A percentile compares a stretch with the other conserved stretches of the same genome.
Conservation (phyloP, 2,113 vertebrate genomes). For the Diglossa brunneiventris region DNA sequence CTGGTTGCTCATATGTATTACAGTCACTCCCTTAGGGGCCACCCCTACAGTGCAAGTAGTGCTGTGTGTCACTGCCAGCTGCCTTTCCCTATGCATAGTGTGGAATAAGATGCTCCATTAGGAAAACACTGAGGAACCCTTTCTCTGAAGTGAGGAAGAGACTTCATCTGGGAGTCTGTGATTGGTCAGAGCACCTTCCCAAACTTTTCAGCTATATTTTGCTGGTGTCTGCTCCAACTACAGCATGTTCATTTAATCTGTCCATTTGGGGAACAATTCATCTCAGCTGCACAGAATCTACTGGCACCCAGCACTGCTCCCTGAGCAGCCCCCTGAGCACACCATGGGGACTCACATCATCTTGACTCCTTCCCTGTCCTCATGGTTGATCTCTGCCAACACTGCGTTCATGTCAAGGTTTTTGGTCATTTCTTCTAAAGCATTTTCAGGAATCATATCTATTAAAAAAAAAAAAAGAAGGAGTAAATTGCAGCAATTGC, state of each 20-base stretch:
- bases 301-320: neutral
- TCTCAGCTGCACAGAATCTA: neutral
- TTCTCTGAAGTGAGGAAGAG: neutral
- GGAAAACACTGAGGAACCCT: neutral
- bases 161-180: neutral
- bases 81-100: neutral
- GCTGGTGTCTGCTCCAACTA: neutral
- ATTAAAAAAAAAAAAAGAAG: neutral
- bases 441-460: conserved; percentile 99
- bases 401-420: conserved; percentile 94
- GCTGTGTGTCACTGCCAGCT: neutral
- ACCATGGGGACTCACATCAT: conserved; percentile 84
- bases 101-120: neutral
- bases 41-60: neutral
- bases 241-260: neutral
- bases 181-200: neutral
- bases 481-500: neutral
- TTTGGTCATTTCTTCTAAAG: conserved; percentile 97
- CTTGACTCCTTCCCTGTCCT: conserved; percentile 82
- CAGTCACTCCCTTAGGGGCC: neutral
- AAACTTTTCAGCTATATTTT: neutral
- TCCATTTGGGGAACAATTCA: neutral
- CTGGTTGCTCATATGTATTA: neutral
- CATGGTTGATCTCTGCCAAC: conserved; percentile 83
- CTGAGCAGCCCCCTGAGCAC: neutral